A percentile compares a stretch with the other conserved stretches of the same genome.
Evolutionary conservation across 2,113 vertebrate genomes (phyloP).

Genomic region (Rhinolophus ferrumequinum): DNA sequence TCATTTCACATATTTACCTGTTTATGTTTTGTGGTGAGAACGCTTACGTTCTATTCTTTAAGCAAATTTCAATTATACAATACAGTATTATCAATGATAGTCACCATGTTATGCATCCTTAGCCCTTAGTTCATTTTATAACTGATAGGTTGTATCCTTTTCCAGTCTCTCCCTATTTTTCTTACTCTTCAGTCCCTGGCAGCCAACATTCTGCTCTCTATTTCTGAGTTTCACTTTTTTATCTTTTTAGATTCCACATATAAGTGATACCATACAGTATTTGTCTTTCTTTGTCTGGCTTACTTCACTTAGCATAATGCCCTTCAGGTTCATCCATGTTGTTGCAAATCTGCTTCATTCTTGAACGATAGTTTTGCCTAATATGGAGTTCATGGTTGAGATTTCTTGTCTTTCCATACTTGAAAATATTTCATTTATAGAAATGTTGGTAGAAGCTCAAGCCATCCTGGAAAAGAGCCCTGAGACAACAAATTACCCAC

Average conservation of each 20-base stretch:
- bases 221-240: neutral
- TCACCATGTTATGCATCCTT: neutral
- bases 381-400: neutral
- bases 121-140: neutral
- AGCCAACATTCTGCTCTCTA: neutral
- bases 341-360: neutral
- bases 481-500: neutral
- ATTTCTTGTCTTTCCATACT: neutral
- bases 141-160: neutral
- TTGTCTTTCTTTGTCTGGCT: too few species aligned
- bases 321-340: too few species aligned
- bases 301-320: too few species aligned
- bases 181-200: neutral
- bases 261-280: too few species aligned
- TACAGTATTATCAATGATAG: neutral
- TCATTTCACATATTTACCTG: neutral
- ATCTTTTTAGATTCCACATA: too few species aligned
- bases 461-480: neutral
- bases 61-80: neutral
- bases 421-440: constrained; percentile 45
- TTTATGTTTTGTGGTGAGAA: neutral
- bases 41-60: neutral
- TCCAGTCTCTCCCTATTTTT: neutral
- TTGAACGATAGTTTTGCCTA: neutral
- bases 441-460: neutral